Evolutionary conservation across 2,797 vertebrate genomes (phyloP).

Genomic region (Danio kyathit): DNA sequence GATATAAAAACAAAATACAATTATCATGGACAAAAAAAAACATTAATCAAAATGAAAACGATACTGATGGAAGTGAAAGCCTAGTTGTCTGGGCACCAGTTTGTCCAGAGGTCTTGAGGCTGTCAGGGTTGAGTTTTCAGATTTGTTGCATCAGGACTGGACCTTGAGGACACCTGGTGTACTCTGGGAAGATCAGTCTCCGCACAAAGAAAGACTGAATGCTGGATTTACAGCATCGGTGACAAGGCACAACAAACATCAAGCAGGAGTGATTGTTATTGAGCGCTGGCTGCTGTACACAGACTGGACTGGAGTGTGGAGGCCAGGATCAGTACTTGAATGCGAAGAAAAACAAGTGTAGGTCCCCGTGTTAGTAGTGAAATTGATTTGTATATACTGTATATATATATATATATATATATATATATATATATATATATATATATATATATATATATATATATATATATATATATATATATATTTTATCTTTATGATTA

Average conservation of each 20-base stretch:
- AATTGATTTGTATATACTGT: not conserved
- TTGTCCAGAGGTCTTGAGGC: not conserved
- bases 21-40: not conserved
- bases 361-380: not conserved
- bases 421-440: too few relatives aligned
- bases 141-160: constrained; percentile 1
- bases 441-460: too few relatives aligned
- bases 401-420: too few relatives aligned
- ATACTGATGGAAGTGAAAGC: not conserved
- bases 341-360: not conserved
- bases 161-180: not conserved
- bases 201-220: not conserved
- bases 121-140: not conserved
- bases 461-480: too few relatives aligned
- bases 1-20: not conserved
- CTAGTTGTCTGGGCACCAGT: not conserved
- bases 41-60: not conserved
- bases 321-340: not conserved
- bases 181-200: constrained; percentile 8
- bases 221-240: not conserved
- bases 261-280: not conserved
- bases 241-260: not conserved
- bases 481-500: not conserved
- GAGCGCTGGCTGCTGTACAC: not conserved
- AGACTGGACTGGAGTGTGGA: not conserved